Percentiles rank a stretch among this genome's conserved stretches.
Conservation (phyloP, 2,888 invertebrate species). For the Cheilosia soror region DNA sequence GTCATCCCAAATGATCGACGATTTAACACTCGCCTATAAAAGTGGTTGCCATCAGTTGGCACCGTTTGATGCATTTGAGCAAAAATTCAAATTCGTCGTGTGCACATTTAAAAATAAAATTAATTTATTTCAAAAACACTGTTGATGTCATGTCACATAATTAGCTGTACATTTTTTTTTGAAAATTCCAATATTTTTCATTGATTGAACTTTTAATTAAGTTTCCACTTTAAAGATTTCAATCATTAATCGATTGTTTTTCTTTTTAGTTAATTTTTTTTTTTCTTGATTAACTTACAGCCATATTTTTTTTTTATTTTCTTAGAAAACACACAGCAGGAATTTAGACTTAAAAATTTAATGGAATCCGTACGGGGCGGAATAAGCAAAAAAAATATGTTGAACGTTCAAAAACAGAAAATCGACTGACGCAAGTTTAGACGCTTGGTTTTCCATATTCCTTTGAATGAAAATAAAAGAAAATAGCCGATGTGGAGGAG, state of each 20-base stretch:
- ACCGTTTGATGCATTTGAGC: conserved; percentile 19
- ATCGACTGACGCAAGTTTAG: conserved; percentile 79
- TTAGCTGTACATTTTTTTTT: conserved; percentile 27
- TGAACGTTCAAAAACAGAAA: conserved; percentile 79
- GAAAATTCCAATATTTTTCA: conserved; percentile 21
- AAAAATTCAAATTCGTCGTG: conserved; percentile 1
- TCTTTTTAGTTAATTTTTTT: conserved; percentile 15
- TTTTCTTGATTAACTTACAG: conserved; percentile 62
- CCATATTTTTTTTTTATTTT: conserved; percentile 51
- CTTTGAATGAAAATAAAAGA: conserved; percentile 66
- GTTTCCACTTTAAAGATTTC: conserved; percentile 39
- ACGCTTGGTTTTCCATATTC: conserved; percentile 81
- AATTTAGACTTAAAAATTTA: conserved; percentile 39
- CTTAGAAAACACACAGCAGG: conserved; percentile 26
- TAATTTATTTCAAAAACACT: conserved; percentile 24
- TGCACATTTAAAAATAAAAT: conserved; percentile 26
- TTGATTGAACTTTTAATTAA: conserved; percentile 9
- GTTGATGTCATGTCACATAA: conserved; percentile 66
- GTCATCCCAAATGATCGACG: conserved; percentile 26
- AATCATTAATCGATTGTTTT: background rate
- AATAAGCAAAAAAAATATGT: conserved; percentile 76
- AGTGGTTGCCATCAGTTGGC: conserved; percentile 5
- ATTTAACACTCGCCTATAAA: conserved; percentile 11
- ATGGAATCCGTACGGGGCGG: conserved; percentile 38
- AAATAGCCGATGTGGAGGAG: conserved; percentile 3